phyloP scores from a whole-genome alignment of 2,888 invertebrate species.

The Monochamus alternatus region DNA sequence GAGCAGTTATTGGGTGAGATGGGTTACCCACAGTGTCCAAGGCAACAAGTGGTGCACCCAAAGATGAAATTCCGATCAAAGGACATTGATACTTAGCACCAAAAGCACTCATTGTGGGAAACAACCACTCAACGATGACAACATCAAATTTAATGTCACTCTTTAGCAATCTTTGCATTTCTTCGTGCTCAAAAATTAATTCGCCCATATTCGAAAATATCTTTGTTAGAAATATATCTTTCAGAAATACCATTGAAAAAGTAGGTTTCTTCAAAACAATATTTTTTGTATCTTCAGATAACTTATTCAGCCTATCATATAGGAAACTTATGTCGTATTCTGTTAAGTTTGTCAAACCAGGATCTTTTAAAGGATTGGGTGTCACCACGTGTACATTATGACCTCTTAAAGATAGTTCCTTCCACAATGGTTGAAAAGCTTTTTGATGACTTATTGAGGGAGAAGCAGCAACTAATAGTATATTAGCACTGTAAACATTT shows the following conservation, averaged over 20 bases:
- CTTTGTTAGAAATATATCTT: conserved; percentile 46
- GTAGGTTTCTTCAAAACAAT: conserved; percentile 45
- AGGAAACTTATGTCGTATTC: conserved; percentile 49
- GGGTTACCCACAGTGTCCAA: conserved; percentile 53
- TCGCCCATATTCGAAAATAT: conserved; percentile 43
- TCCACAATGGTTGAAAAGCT: conserved; percentile 53
- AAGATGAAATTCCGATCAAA: conserved; percentile 60
- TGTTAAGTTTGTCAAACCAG: conserved; percentile 46
- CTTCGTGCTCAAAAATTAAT: conserved; percentile 39
- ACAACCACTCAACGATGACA: conserved; percentile 59
- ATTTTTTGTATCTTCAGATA: background rate
- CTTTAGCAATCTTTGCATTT: conserved; percentile 48
- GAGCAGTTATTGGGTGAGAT: conserved; percentile 48
- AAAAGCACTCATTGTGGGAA: conserved; percentile 58
- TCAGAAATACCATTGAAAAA: conserved; percentile 48
- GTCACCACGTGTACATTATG: conserved; percentile 53
- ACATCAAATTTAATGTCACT: conserved; percentile 60
- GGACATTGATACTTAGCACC: conserved; percentile 61
- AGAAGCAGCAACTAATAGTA: conserved; percentile 45
- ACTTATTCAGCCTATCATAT: conserved; percentile 34
- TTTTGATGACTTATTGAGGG: conserved; percentile 54
- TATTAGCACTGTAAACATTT: conserved; percentile 40
- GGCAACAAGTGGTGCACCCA: conserved; percentile 46
- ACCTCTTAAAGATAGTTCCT: conserved; percentile 50
- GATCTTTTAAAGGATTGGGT: conserved; percentile 48